These are phyloP conservation scores for Anoura caudifer DNA, from an alignment of 2,113 vertebrate species.

Conservation along the genomic window DNA sequence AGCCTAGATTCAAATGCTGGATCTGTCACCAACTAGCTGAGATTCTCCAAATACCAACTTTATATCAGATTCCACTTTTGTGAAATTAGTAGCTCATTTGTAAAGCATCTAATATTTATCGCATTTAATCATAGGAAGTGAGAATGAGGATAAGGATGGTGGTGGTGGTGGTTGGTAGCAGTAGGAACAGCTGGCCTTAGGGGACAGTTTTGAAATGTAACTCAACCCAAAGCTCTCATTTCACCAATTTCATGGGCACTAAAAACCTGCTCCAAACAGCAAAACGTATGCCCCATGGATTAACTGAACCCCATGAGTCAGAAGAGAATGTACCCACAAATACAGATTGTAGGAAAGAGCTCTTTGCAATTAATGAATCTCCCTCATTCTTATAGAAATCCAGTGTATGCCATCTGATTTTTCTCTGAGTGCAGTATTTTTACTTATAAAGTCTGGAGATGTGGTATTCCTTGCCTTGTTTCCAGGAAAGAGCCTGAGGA, in stretches of 20 bases:
- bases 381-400: background rate
- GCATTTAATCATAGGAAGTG: background rate
- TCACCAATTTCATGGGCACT: background rate
- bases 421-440: background rate
- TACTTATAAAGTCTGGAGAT: background rate
- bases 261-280: background rate
- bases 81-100: background rate
- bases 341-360: background rate
- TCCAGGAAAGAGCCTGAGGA: background rate
- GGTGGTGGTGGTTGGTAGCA: background rate
- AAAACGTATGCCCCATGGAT: background rate
- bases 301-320: background rate
- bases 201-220: background rate
- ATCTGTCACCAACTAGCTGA: background rate
- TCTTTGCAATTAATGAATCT: background rate
- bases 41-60: background rate
- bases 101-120: too few species aligned
- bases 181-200: background rate
- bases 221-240: background rate
- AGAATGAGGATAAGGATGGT: background rate
- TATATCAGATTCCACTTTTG: too few species aligned
- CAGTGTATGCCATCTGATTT: background rate
- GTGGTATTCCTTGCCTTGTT: background rate
- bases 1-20: background rate
- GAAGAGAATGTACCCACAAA: background rate